Base-by-base conservation (phyloP, 2,797 vertebrate genomes). In the Malurus leucopterus region DNA sequence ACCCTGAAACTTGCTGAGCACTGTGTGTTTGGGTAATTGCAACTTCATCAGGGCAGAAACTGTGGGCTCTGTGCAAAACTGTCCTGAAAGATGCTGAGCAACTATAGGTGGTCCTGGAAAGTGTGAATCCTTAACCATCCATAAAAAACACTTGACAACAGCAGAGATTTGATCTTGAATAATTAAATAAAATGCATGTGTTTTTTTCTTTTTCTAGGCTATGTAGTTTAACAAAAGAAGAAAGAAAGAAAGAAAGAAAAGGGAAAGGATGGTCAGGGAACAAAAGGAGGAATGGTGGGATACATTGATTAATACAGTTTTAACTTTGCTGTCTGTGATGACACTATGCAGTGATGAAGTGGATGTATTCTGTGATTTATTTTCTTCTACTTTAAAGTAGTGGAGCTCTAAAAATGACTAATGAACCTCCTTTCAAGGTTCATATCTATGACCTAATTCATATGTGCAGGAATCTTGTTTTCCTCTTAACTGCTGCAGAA, bases 351-450 rank as follows among this genome's bases (percentile, higher is more conserved):
- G 43, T 67, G 62, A 86, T 80, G 89, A 81, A 93, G 63, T 69
- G 32, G 50, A 80, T 89, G 55, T 51, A 36, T 49, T 64, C 34
- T n/a, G 41, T 76, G 86, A 91, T 90, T 91, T 85, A 91, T 93
- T 92, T 91, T 47, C 82, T 74, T 91, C 57, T 24, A n/a, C 57
- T 92, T 94, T 86, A 86, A 94, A 93, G 75, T 30, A 90, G 29
- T 58, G 30, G 69, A 83, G 70, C 84, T 90, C 74, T 95, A 93
- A 91, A 91, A 93, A 92, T 95, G 92, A 94, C 87, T 94, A 79
- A 95, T 93, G 94, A 90, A 88, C 43, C 69, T 85, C 47, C 32
- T 93, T 91, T 88, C 84, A 92, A 86, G 77, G 84, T 87, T 92
- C 83, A 38, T 91, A 82, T 84, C 80, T 81, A 15, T 95, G 94